phyloP scores from a whole-genome alignment of 2,888 invertebrate genomes.

The Lasiommata megera region DNA sequence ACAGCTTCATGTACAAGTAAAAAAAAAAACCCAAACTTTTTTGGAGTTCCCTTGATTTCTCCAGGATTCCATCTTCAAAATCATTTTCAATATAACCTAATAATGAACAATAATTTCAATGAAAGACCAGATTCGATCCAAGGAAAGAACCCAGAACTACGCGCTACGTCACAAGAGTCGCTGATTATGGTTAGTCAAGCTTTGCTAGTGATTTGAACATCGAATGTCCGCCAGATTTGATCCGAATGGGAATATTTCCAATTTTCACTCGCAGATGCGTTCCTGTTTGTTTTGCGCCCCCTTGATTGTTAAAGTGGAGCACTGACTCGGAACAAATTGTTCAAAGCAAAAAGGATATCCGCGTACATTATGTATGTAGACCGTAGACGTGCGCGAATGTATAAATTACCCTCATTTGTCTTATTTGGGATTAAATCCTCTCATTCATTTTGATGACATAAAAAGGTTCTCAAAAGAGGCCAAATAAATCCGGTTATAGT shows the following conservation, averaged over 20 bases:
- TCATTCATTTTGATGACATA: neutral
- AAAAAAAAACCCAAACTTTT: too few species aligned
- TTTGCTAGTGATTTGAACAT: too few species aligned
- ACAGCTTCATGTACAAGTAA: too few species aligned
- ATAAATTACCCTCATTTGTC: constrained; percentile 8
- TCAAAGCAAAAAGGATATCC: constrained; percentile 17
- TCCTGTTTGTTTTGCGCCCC: constrained; percentile 11
- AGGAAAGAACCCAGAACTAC: too few species aligned
- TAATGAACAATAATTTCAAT: too few species aligned
- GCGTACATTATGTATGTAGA: constrained; percentile 1
- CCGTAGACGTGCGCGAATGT: neutral
- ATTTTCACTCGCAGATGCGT: constrained; percentile 8
- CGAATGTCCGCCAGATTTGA: neutral
- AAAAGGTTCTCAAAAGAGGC: neutral
- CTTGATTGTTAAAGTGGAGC: constrained; percentile 20
- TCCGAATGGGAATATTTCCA: neutral
- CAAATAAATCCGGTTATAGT: too few species aligned
- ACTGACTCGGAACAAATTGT: constrained; percentile 18
- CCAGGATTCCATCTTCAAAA: too few species aligned
- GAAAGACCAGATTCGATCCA: too few species aligned
- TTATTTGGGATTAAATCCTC: neutral
- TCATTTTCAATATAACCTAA: too few species aligned
- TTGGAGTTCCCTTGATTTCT: too few species aligned
- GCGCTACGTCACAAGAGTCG: too few species aligned
- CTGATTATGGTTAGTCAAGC: too few species aligned